Percentiles rank a stretch among this genome's conserved stretches.
Conservation (phyloP, 2,797 vertebrate genomes). For the Numenius phaeopus region DNA sequence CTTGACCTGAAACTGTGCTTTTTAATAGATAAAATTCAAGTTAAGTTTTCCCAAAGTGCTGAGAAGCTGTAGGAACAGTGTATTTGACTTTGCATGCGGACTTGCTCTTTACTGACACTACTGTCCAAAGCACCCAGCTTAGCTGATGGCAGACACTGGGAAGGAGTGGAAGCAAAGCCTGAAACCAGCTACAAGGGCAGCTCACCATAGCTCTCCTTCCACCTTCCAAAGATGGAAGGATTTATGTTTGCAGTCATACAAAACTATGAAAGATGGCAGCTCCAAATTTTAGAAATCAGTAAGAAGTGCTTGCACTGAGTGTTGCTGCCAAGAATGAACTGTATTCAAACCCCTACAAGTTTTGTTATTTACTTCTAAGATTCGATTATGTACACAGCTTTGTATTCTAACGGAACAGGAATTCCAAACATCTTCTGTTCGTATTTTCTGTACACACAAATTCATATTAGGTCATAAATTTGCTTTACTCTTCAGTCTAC, state of each 20-base stretch:
- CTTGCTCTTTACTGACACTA: not conserved
- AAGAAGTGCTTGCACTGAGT: not conserved
- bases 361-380: slow-evolving; percentile 4
- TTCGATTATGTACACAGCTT: not conserved
- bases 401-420: not conserved
- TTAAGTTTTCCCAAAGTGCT: not conserved
- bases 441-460: not conserved
- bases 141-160: not conserved
- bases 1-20: not conserved
- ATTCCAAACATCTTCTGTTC: not conserved
- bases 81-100: not conserved
- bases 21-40: not conserved
- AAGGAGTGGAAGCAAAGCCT: not conserved
- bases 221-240: not conserved
- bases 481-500: not conserved
- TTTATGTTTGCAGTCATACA: not conserved
- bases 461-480: not conserved
- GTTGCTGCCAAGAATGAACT: not conserved
- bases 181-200: not conserved
- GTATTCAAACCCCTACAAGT: not conserved
- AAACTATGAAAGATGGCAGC: not conserved
- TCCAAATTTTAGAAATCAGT: not conserved
- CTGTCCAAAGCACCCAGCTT: not conserved
- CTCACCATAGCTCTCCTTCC: not conserved
- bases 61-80: not conserved